Evolutionary conservation across 2,113 vertebrate genomes (phyloP), one percentile per base, ranked within the genome.

Genomic region (Chaenocephalus aceratus): DNA sequence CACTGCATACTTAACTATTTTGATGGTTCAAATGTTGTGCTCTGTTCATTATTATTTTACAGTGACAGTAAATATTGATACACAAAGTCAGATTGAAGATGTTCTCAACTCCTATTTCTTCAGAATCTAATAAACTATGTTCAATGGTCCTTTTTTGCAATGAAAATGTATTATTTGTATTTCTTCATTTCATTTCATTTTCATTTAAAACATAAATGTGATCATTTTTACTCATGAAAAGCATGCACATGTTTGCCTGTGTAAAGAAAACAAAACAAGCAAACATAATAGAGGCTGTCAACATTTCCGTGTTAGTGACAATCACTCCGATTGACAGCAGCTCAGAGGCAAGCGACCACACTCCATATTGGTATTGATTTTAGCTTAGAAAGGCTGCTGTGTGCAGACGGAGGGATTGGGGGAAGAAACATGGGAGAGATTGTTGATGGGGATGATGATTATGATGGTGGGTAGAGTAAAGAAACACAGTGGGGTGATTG

Each of bases 331-430:
- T 51, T 62, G 72, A 87, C 68, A 64, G 79, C 67, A 63, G 78
- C 84, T 61, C 81, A 81, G 80, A 84, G 75, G 67, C 69, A 71
- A 77, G 75, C 54, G 62, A 84, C 51, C 56, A 54, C 81, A 76
- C 72, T 85, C 81, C 70, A 82, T 74, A 70, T 62, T 63, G 5
- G 36, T 82, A 89, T 91, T 86, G 91, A 92, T 90, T 88, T 80
- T 56, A 81, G 75, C 74, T 88, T 67, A 76, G 72, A 26, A 59
- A 65, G 70, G 62, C 77, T 80, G 82, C 67, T 51, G 75, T 77
- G 53, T 71, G 18, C 75, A 79, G 61, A 84, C 10, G 64, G 49
- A 70, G 14, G 56, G 72, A 75, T 45, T 48, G 72, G 64, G 52
- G 72, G 1, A 61, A 48, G 62, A 65, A 72, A 66, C 10, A 10